These are phyloP conservation scores for Corydoras sp. DNA, from an alignment of 2,113 vertebrate species.

Conservation along the genomic window DNA sequence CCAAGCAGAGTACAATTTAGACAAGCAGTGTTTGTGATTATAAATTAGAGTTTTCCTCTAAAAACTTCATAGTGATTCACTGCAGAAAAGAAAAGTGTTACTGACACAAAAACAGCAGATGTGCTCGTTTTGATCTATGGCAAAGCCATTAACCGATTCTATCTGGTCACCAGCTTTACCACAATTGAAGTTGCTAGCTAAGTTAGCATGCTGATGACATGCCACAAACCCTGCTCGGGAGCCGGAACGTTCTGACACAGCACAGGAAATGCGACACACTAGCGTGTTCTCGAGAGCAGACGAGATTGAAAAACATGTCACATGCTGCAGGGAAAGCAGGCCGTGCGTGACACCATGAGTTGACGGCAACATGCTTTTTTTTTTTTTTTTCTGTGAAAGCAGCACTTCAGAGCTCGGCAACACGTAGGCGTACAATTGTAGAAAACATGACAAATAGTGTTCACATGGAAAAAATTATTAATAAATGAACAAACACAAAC, in stretches of 20 bases:
- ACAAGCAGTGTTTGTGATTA: too few species aligned
- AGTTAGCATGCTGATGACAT: conserved; percentile 46
- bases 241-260: conserved; percentile 39
- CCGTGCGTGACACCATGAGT: conserved; percentile 32
- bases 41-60: background rate
- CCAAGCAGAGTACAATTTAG: too few species aligned
- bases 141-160: conserved; percentile 37
- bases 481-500: conserved; percentile 22
- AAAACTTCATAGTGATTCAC: conserved; percentile 33
- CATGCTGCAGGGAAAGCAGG: conserved; percentile 38
- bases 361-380: conserved; percentile 28
- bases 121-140: conserved; percentile 40
- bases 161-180: conserved; percentile 40
- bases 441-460: conserved; percentile 24
- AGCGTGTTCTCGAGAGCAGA: conserved; percentile 20
- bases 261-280: conserved; percentile 21
- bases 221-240: conserved; percentile 36
- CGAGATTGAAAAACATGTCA: conserved; percentile 46
- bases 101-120: conserved; percentile 28
- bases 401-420: conserved; percentile 30
- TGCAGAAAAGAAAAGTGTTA: conserved; percentile 12
- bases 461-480: conserved; percentile 2
- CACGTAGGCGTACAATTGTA: conserved; percentile 25
- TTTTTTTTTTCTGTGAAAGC: conserved; percentile 21
- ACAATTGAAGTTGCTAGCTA: conserved; percentile 28